Evolutionary conservation across 2,113 vertebrate genomes (phyloP).

Genomic region (Lophotis ruficrista): DNA sequence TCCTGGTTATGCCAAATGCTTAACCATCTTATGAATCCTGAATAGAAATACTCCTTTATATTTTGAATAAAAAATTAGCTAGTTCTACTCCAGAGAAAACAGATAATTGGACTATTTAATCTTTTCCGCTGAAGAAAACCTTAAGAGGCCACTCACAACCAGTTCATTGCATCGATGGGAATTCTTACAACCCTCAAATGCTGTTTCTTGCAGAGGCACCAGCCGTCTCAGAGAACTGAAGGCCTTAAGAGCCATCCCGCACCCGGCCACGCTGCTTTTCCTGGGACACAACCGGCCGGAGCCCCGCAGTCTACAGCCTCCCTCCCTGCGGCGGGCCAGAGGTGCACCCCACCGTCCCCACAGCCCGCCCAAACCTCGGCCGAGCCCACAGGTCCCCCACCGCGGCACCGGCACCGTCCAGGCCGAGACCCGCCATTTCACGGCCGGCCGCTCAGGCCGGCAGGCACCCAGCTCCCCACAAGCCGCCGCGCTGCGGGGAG

Average conservation of each 20-base stretch:
- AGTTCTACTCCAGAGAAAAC: neutral
- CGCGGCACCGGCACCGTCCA: neutral
- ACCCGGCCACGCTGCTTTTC: neutral
- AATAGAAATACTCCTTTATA: neutral
- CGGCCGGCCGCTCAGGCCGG: neutral
- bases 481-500: no score
- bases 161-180: fast-evolving
- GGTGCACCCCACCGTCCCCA: no score
- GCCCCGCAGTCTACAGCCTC: neutral
- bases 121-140: neutral
- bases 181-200: fast-evolving
- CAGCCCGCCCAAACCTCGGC: neutral
- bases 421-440: neutral
- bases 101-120: fast-evolving
- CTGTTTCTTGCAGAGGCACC: no score
- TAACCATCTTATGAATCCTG: neutral
- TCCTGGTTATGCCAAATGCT: neutral
- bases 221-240: fast-evolving
- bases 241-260: fast-evolving
- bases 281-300: fast-evolving
- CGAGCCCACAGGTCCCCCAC: neutral
- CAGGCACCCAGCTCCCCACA: neutral
- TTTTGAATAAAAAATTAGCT: neutral
- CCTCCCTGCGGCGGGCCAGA: no score
- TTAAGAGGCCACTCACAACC: neutral